Evolutionary conservation across 2,888 invertebrate genomes (phyloP), one percentile per base, ranked within the genome.

Genomic region (Sesia bembeciformis): DNA sequence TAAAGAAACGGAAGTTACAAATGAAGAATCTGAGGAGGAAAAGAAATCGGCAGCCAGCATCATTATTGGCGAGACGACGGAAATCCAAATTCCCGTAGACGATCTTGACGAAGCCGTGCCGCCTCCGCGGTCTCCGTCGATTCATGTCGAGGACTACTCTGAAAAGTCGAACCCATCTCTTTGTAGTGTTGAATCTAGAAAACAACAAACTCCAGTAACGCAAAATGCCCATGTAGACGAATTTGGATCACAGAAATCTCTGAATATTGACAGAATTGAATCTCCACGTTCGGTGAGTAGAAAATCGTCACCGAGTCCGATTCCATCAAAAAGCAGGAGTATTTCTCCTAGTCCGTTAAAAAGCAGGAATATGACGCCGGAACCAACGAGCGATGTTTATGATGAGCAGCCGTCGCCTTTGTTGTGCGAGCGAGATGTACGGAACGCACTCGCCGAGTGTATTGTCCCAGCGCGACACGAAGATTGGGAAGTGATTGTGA

Each of bases 401-500:
- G 73, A 72, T 8, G 67, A 64, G 53, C 63, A 59, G 3, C 65
- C 68, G 51, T 62, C 62, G 23, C 62, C 59, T 3, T 38, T 40
- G n/a, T 4, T 40, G 23, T 56, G 59, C 43, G 68, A 78, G 52
- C 75, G 87, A 4, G 88, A 87, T 60, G 87, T 88, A 40, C 79
- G 89, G 42, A 71, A 69, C 4, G 85, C 84, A 8, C 76, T 88
- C 43, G 74, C 82, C 2, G 88, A 84, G 59, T 84, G 87, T 58
- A 75, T 76, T 23, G 66, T 83, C 52, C 85, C 86, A 5, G 70
- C 95, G 60, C 84, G 95, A 39, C 95, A 95, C 65, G 90, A 92
- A 58, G 95, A 95, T 70, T 96, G 96, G 97, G 96, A 96, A 76
- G 90, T 92, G 4, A 93, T 93, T 49, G 92, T 96, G 64, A 92